These are phyloP conservation scores for Cephalotes varians DNA, from an alignment of 2,888 invertebrate genomes.

Conservation along the genomic window DNA sequence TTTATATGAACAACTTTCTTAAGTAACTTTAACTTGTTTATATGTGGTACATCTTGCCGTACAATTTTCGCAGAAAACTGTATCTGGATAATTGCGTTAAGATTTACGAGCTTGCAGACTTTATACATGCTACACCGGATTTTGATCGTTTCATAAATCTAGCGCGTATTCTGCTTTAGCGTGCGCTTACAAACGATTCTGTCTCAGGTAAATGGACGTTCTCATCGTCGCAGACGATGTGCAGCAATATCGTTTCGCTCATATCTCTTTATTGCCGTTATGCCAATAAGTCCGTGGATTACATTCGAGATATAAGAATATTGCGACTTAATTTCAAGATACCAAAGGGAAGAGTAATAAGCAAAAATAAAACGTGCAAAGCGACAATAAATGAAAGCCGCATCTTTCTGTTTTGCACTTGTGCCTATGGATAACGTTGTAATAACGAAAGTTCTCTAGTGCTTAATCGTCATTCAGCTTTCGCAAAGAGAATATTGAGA, in stretches of 20 bases:
- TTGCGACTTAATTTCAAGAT: constrained; percentile 29
- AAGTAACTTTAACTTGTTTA: constrained; percentile 26
- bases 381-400: constrained; percentile 1
- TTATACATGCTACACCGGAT: constrained; percentile 25
- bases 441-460: constrained; percentile 1
- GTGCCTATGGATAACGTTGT: background rate
- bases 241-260: constrained; percentile 25
- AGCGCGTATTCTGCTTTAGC: constrained; percentile 29
- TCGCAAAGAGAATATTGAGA: background rate
- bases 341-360: constrained; percentile 19
- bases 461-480: background rate
- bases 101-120: constrained; percentile 38
- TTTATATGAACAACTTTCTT: constrained; percentile 23
- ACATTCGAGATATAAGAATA: constrained; percentile 29
- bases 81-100: constrained; percentile 49
- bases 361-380: background rate
- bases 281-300: constrained; percentile 40
- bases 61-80: constrained; percentile 18
- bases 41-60: constrained; percentile 3
- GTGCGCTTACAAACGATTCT: constrained; percentile 31
- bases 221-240: constrained; percentile 24
- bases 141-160: constrained; percentile 47
- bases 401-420: background rate
- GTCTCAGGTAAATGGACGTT: constrained; percentile 34
- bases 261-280: constrained; percentile 42